Base-by-base conservation (phyloP, 2,888 invertebrate genomes). In the Alitta virens region DNA sequence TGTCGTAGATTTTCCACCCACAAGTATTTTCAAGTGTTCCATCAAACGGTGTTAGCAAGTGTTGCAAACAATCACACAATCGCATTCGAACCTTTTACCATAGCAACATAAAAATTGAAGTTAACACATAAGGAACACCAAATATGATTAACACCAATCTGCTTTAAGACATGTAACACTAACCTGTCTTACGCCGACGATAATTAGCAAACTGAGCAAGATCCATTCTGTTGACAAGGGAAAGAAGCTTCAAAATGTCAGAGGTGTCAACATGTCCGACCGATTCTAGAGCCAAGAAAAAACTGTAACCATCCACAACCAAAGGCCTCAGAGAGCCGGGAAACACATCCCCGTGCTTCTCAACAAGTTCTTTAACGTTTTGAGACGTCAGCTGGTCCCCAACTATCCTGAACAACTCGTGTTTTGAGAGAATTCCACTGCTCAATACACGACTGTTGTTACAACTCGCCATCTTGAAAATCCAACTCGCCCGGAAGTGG, bases 371-470 rank as follows among this genome's bases (percentile, higher is more conserved):
- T 18, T 62, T 56, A 14, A 71, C 57, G 43, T 73, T 71, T 26
- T 51, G 55, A 16, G 60, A 50, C n/a, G 69, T 68, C 62, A 73
- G 62, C 50, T 74, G 73, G 56, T 71, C 67, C n/a, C 71, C 70
- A 23, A 75, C 63, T 57, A 69, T 64, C 40, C 67, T 58, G 56
- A 73, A 74, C 72, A 75, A 71, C 63, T 71, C 69, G 33, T 71
- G 70, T 16, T 73, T 56, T 38, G 64, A 51, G 54, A 53, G 42
- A 60, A 53, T 60, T 60, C 43, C 43, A 7, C 42, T 53, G 18
- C 40, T 5, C 3, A n/a, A 24, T 25, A 42, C 53, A 27, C 24
- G 33, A 60, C 25, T 27, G 42, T 54, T 27, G 25, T 42, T 25
- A n/a, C 24, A n/a, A 26, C 43, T 54, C 54, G 60, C 60, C 60